Percentiles rank a stretch among this genome's conserved stretches.
These are phyloP conservation scores for Andrena bucephala DNA, from an alignment of 2,888 invertebrate species.

Conservation along the genomic window DNA sequence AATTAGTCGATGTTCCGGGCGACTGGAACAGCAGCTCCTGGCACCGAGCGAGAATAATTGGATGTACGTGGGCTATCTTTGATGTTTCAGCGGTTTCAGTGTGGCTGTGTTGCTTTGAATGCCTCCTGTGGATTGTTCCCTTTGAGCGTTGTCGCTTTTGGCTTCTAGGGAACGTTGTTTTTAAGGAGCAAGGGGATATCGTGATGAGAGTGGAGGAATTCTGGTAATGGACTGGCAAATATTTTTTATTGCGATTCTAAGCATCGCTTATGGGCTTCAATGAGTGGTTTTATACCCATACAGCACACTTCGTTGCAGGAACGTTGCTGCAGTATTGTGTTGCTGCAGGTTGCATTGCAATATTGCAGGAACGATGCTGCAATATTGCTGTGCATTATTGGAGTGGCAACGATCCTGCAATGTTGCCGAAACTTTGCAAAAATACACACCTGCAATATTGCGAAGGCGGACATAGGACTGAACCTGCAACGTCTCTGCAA, in stretches of 20 bases:
- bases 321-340: no score
- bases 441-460: no score
- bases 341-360: no score
- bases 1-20: slow-evolving; percentile 17
- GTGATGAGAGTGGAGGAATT: neutral
- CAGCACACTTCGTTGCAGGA: no score
- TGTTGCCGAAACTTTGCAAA: no score
- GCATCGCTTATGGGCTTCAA: no score
- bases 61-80: neutral
- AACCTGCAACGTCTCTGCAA: no score
- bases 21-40: neutral
- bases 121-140: neutral
- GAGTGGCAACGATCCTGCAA: no score
- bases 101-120: neutral
- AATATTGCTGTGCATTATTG: no score
- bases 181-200: neutral
- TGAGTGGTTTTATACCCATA: neutral
- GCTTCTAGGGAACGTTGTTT: neutral
- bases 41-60: slow-evolving; percentile 10
- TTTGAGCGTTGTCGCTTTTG: neutral
- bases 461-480: no score
- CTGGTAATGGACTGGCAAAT: neutral
- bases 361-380: no score
- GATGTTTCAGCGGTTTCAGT: neutral
- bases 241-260: no score